Percentiles rank a stretch among this genome's conserved stretches.
These are phyloP conservation scores for Silurus meridionalis DNA, from an alignment of 2,113 vertebrate genomes.

Conservation along the genomic window DNA sequence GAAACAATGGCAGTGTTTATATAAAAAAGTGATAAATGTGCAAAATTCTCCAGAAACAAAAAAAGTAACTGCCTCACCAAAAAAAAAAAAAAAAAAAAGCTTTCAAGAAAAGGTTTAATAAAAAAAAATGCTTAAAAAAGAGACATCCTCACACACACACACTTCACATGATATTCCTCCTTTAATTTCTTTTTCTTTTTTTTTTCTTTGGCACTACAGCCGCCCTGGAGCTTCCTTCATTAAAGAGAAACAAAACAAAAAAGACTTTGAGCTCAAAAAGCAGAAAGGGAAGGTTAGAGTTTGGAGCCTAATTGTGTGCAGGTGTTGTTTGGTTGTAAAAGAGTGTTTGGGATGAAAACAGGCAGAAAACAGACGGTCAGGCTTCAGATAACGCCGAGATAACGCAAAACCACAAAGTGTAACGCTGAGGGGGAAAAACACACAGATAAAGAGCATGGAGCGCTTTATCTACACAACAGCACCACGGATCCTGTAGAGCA, in stretches of 20 bases:
- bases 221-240: neutral
- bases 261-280: neutral
- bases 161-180: neutral
- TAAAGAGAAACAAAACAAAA: neutral
- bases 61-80: too few relatives aligned
- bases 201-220: neutral
- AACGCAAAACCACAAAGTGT: neutral
- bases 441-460: constrained; percentile 5
- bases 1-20: too few relatives aligned
- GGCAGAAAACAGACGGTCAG: neutral
- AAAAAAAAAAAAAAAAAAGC: neutral
- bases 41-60: neutral
- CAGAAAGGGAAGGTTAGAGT: neutral
- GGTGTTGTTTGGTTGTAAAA: neutral
- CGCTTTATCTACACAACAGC: neutral
- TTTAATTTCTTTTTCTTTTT: neutral
- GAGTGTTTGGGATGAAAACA: neutral
- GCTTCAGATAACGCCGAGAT: neutral
- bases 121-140: neutral
- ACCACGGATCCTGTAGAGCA: neutral
- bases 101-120: neutral
- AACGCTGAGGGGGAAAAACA: constrained; percentile 3
- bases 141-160: neutral
- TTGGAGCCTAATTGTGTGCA: neutral
- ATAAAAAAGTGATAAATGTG: neutral